A percentile compares a stretch with the other conserved stretches of the same genome.
Conservation (phyloP, 2,888 invertebrate species). For the Cephalotes varians region DNA sequence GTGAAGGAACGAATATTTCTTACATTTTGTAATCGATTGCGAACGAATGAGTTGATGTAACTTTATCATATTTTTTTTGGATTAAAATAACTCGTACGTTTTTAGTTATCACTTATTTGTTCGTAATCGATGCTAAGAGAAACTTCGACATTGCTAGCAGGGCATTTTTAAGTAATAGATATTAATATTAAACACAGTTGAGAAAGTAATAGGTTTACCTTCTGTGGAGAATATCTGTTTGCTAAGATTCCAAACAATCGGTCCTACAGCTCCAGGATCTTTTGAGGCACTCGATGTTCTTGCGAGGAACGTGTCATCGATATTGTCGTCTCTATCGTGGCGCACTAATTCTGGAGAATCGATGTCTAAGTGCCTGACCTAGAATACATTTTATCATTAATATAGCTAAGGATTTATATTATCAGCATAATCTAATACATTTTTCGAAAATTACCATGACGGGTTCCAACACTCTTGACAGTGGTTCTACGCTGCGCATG, state of each 20-base stretch:
- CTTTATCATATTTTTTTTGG: not conserved
- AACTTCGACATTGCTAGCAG: not conserved
- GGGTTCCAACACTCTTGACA: constrained; percentile 92
- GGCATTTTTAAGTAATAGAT: not conserved
- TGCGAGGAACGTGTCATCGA: constrained; percentile 85
- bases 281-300: constrained; percentile 90
- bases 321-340: constrained; percentile 71
- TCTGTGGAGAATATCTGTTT: constrained; percentile 87
- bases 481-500: constrained; percentile 91
- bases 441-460: constrained; percentile 88
- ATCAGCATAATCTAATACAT: not conserved
- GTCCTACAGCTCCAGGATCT: constrained; percentile 94
- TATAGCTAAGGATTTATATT: not conserved
- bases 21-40: constrained; percentile 23
- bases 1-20: constrained; percentile 4
- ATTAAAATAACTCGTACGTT: not conserved
- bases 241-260: constrained; percentile 93
- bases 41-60: constrained; percentile 21
- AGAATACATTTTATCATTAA: not conserved
- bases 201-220: constrained; percentile 66
- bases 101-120: not conserved
- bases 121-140: constrained; percentile 34
- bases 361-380: constrained; percentile 82
- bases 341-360: constrained; percentile 80
- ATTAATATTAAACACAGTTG: not conserved